These are phyloP conservation scores for Ecliptopera silaceata DNA, from an alignment of 2,888 invertebrate genomes.

Conservation along the genomic window DNA sequence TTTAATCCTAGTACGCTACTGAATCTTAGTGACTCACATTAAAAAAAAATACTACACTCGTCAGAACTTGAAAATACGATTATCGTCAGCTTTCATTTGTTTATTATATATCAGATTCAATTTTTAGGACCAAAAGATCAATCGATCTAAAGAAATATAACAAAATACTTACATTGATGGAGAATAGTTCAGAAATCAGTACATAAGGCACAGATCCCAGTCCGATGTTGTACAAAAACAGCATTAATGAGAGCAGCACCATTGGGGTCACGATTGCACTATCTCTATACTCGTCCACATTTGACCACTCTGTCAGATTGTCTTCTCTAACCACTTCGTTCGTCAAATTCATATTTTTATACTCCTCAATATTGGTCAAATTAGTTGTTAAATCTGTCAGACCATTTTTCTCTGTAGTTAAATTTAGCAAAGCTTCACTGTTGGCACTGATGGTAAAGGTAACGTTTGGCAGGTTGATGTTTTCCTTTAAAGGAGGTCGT, in stretches of 20 bases:
- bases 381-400: constrained; percentile 43
- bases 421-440: constrained; percentile 4
- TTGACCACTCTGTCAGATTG: constrained; percentile 41
- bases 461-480: constrained; percentile 37
- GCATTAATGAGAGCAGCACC: constrained; percentile 62
- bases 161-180: constrained; percentile 66
- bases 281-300: constrained; percentile 39
- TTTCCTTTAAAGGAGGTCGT: constrained; percentile 32
- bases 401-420: constrained; percentile 28
- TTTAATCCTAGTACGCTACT: too few species aligned
- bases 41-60: too few species aligned
- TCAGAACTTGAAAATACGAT: too few species aligned
- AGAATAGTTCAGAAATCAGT: constrained; percentile 70
- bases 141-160: constrained; percentile 1
- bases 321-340: constrained; percentile 43
- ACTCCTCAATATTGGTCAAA: constrained; percentile 24
- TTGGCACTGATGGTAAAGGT: constrained; percentile 3
- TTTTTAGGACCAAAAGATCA: neutral
- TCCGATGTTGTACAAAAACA: constrained; percentile 75
- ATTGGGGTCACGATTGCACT: constrained; percentile 64
- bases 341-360: constrained; percentile 40
- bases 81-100: too few species aligned
- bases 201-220: constrained; percentile 78
- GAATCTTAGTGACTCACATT: too few species aligned
- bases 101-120: too few species aligned